These are phyloP conservation scores for Diadophis punctatus DNA, from an alignment of 2,113 vertebrate genomes.

Conservation along the genomic window DNA sequence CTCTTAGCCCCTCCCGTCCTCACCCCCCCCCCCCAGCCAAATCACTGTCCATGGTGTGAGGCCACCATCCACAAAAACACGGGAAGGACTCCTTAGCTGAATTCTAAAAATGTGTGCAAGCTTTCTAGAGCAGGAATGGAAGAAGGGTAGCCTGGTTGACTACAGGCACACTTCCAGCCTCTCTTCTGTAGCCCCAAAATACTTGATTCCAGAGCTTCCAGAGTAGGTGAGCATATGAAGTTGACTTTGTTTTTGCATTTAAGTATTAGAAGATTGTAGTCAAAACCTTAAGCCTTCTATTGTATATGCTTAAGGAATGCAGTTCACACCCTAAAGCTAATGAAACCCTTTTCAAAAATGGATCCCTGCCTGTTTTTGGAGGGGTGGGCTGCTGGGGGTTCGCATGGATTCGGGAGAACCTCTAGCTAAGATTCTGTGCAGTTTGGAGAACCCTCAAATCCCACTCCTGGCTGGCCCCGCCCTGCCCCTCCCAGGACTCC, in stretches of 20 bases:
- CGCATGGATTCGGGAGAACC: too few species aligned
- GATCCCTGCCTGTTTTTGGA: too few species aligned
- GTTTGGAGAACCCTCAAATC: too few species aligned
- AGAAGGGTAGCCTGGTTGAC: neutral
- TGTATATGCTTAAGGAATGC: neutral
- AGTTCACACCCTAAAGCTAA: neutral
- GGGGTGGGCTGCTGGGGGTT: too few species aligned
- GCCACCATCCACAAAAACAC: neutral
- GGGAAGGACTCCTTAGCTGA: neutral
- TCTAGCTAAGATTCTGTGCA: too few species aligned
- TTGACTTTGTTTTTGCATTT: neutral
- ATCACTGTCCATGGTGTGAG: neutral
- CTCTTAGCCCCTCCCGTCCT: neutral
- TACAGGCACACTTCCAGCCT: neutral
- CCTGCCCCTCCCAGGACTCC: too few species aligned
- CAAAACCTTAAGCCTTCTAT: neutral
- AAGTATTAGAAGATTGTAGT: neutral
- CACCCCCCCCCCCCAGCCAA: neutral
- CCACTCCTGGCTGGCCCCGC: too few species aligned
- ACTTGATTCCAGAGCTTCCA: neutral
- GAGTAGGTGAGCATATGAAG: neutral
- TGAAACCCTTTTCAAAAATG: neutral
- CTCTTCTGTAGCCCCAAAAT: neutral
- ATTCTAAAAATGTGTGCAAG: neutral
- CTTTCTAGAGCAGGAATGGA: neutral